These are phyloP conservation scores for Lepeophtheirus nordmannii DNA, from an alignment of 2,888 invertebrate species.

Conservation along the genomic window DNA sequence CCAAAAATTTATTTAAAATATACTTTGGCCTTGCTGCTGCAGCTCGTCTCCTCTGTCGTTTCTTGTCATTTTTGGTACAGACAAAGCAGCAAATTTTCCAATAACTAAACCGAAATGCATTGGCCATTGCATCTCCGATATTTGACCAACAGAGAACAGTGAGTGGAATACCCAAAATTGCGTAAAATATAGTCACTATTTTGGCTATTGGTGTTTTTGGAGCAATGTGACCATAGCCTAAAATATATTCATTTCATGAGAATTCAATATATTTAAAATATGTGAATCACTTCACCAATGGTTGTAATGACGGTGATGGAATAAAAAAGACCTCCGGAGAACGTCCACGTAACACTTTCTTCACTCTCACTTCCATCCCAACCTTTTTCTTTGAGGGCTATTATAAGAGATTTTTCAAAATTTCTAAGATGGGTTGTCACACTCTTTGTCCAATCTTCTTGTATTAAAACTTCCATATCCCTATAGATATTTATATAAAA, in stretches of 20 bases:
- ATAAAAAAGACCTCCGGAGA: conserved; percentile 67
- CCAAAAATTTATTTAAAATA: too few species aligned
- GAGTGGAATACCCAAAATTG: conserved; percentile 77
- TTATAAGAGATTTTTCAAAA: conserved; percentile 55
- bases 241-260: conserved; percentile 26
- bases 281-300: conserved; percentile 63
- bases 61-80: conserved; percentile 61
- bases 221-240: conserved; percentile 87
- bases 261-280: background rate
- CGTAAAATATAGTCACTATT: conserved; percentile 86
- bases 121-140: conserved; percentile 84
- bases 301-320: conserved; percentile 92
- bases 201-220: conserved; percentile 86
- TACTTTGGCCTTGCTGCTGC: background rate
- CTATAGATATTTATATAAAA: conserved; percentile 28
- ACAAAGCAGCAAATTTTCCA: conserved; percentile 75
- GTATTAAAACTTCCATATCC: conserved; percentile 46
- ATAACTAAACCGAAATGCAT: conserved; percentile 76
- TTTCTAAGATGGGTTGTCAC: conserved; percentile 43
- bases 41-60: conserved; percentile 32
- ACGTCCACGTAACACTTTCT: conserved; percentile 34
- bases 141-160: conserved; percentile 91
- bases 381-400: conserved; percentile 69
- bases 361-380: conserved; percentile 60
- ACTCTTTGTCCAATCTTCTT: conserved; percentile 61